phyloP scores from a whole-genome alignment of 2,113 vertebrate genomes.

The Rhegmatorhina hoffmannsi region DNA sequence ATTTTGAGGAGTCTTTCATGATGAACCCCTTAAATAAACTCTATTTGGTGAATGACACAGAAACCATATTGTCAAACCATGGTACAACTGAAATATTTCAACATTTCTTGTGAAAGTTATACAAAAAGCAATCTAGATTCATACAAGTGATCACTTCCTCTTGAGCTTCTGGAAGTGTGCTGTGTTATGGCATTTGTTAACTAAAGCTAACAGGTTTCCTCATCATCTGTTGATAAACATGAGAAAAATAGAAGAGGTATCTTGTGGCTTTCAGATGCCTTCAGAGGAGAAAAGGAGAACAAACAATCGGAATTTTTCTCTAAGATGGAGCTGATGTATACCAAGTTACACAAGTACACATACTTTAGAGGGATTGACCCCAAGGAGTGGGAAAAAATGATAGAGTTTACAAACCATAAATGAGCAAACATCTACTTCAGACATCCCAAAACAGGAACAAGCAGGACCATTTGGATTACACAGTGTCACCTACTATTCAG shows the following conservation, averaged over 20 bases:
- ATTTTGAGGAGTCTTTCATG: background rate
- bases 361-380: background rate
- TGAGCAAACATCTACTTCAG: background rate
- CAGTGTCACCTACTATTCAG: background rate
- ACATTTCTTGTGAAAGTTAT: background rate
- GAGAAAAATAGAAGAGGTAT: background rate
- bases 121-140: background rate
- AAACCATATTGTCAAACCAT: background rate
- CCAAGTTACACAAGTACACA: background rate
- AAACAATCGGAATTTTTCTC: fast-evolving
- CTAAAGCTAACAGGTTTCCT: background rate
- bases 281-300: background rate
- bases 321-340: background rate
- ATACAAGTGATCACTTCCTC: background rate
- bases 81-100: background rate
- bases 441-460: background rate
- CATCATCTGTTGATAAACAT: background rate
- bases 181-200: background rate
- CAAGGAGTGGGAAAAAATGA: background rate
- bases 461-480: background rate
- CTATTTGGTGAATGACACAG: background rate
- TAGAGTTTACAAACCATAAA: background rate
- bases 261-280: background rate
- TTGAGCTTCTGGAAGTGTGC: background rate
- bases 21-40: background rate